Percentiles rank a stretch among this genome's conserved stretches.
phyloP scores from a whole-genome alignment of 1,140 invertebrate species.

The Drosophila sturtevanti region DNA sequence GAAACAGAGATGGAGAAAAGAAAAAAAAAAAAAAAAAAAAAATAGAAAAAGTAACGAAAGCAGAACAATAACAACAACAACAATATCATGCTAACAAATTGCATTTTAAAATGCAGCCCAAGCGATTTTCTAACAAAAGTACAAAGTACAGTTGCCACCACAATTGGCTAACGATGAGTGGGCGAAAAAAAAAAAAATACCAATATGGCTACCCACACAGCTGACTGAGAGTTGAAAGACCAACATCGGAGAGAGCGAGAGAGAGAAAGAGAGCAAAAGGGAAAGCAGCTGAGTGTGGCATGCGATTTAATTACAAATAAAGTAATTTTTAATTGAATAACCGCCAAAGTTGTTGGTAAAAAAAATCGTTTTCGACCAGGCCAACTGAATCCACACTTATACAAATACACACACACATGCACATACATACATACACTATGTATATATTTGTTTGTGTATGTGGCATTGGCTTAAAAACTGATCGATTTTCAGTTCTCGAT shows the following conservation, averaged over 20 bases:
- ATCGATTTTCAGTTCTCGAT: conserved; percentile 51
- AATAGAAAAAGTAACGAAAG: conserved; percentile 12
- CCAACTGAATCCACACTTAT: conserved; percentile 4
- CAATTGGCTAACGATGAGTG: not conserved
- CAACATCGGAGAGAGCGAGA: conserved; percentile 7
- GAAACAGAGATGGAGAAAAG: not conserved
- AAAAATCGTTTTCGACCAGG: conserved; percentile 34
- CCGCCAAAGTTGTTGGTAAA: conserved; percentile 77
- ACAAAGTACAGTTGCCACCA: conserved; percentile 37
- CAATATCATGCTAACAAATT: conserved; percentile 62
- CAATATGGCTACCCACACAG: conserved; percentile 46
- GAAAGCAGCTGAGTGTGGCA: conserved; percentile 30
- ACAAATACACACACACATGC: conserved; percentile 17
- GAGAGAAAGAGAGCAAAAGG: not conserved
- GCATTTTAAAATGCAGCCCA: conserved; percentile 71
- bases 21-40: not conserved
- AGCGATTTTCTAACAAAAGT: conserved; percentile 68
- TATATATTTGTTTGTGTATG: not conserved
- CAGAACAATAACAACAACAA: conserved; percentile 35
- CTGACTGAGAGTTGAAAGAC: conserved; percentile 6
- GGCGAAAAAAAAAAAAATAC: conserved; percentile 18
- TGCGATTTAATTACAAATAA: conserved; percentile 82
- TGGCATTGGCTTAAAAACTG: conserved; percentile 45
- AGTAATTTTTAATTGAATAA: conserved; percentile 82
- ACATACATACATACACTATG: conserved; percentile 13